Base-by-base conservation (phyloP, 2,888 invertebrate species). In the Thalpophila matura region DNA sequence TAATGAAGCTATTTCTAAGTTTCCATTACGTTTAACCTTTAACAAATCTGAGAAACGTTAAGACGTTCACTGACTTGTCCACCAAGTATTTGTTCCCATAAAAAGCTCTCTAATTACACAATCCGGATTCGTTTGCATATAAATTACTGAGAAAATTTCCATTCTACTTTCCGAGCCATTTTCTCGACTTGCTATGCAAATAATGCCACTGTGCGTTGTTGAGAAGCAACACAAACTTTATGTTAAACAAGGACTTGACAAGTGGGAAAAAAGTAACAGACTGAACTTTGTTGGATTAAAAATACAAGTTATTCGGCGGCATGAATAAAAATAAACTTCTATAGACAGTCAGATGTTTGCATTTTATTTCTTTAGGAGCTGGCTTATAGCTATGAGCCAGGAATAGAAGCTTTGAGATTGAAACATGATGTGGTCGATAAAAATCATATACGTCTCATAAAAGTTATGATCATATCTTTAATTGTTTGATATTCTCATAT, bases 81-180 rank as follows among this genome's bases (percentile, higher is more conserved):
- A 58, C 54, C 56, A 57, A 79, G 75, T 79, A 74, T 81, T 82
- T 79, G 73, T 83, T 72, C 72, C 68, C 64, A 79, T 83, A 82
- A 90, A 89, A 88, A 89, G 82, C 85, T 80, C 81, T 83, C 88
- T 91, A 91, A 92, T 92, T 91, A 89, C 87, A 80, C 75, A 86
- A 83, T 83, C 81, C 79, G 73, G 79, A 89, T 90, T 91, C 90
- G 86, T 93, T 93, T 90, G 92, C 92, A 93, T 94, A 89, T 86
- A 92, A 93, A 94, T 93, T 86, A 88, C 85, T 77, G 77, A 57
- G 81, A 84, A 82, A 89, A 89, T 89, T 88, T 88, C 85, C 87
- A 88, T 91, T 86, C 83, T 82, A 87, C 82, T 87, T 89, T 88
- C 84, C 81, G 76, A 83, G 87, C 84, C 84, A 90, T 92, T 92